Evolutionary conservation across 2,888 invertebrate species (phyloP).

Genomic region (Ametastegia equiseti): DNA sequence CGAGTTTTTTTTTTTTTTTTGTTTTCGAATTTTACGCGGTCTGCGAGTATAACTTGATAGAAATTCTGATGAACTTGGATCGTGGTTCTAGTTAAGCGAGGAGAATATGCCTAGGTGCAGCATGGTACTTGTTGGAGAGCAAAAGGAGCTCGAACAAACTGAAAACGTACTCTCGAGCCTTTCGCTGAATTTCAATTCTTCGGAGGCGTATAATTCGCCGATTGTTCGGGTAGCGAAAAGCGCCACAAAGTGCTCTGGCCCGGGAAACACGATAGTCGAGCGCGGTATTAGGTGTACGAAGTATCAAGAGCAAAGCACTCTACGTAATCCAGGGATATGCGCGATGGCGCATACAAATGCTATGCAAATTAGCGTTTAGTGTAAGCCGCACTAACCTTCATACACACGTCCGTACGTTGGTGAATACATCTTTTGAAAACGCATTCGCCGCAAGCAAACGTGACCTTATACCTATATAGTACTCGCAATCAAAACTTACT

Average conservation of each 20-base stretch:
- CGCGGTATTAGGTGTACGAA: slow-evolving; percentile 57
- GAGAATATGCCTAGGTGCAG: slow-evolving; percentile 15
- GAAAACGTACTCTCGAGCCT: slow-evolving; percentile 1
- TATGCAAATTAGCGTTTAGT: slow-evolving; percentile 73
- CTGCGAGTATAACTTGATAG: no score
- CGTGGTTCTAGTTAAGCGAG: neutral
- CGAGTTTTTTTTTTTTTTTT: no score
- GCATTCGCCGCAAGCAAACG: slow-evolving; percentile 15
- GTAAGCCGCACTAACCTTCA: slow-evolving; percentile 66
- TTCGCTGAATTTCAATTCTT: slow-evolving; percentile 39
- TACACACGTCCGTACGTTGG: slow-evolving; percentile 50
- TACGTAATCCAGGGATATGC: slow-evolving; percentile 68
- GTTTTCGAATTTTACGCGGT: no score
- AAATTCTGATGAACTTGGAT: slow-evolving; percentile 19
- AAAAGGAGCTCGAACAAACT: neutral
- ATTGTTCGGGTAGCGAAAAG: slow-evolving; percentile 32
- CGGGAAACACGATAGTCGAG: slow-evolving; percentile 34
- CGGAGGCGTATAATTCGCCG: slow-evolving; percentile 27
- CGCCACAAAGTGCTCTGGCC: slow-evolving; percentile 26
- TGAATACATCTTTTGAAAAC: slow-evolving; percentile 55
- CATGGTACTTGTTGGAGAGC: slow-evolving; percentile 12
- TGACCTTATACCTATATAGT: neutral
- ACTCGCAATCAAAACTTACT: neutral
- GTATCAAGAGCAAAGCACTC: slow-evolving; percentile 71
- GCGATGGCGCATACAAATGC: slow-evolving; percentile 72